Evolutionary conservation across 2,888 invertebrate genomes (phyloP), one percentile per base, ranked within the genome.

Genomic region (Drosophila setosimentum): DNA sequence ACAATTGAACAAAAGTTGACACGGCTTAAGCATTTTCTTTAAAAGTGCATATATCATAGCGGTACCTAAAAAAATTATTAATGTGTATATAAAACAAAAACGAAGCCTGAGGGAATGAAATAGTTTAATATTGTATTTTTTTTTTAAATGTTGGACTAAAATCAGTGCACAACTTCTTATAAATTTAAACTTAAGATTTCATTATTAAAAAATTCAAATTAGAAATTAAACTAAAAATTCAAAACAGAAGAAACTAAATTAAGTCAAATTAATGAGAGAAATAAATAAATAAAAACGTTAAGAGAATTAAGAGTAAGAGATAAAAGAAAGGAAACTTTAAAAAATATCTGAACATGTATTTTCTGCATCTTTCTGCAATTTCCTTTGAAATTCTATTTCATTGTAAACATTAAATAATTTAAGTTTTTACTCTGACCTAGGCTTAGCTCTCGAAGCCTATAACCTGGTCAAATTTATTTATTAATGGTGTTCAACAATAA

Each of bases 141-240:
- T 7, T 16, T 5, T 45, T 7, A 7, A 21, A 45, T 21, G n/a
- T 45, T 45, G 3, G 0, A 21, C n/a, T 11, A 11, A 11, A n/a
- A 42, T 45, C 21, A 21, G 21, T 45, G 7, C 13, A 45, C 13
- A 0, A 7, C 2, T 45, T 21, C 7, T 21, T 3, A 1, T 21
- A 7, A 45, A 7, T 13, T 7, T 0, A 13, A 13, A 45, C 21
- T 21, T 5, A 21, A n/a, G 1, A n/a, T 40, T n/a, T 10, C 3
- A n/a, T 4, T n/a, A 4, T n/a, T 10, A 0, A n/a, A 0, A n/a
- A 40, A 10, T n/a, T n/a, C 10, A 11, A 21, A 11, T 21, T 10
- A 11, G n/a, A 21, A 40, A 5, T 40, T 0, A 21, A 40, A 4
- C 2, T 33, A 16, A 2, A 5, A 33, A 33, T 33, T 13, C 13